A percentile compares a stretch with the other conserved stretches of the same genome.
These are phyloP conservation scores for Salticus scenicus DNA, from an alignment of 2,888 invertebrate species.

Conservation along the genomic window DNA sequence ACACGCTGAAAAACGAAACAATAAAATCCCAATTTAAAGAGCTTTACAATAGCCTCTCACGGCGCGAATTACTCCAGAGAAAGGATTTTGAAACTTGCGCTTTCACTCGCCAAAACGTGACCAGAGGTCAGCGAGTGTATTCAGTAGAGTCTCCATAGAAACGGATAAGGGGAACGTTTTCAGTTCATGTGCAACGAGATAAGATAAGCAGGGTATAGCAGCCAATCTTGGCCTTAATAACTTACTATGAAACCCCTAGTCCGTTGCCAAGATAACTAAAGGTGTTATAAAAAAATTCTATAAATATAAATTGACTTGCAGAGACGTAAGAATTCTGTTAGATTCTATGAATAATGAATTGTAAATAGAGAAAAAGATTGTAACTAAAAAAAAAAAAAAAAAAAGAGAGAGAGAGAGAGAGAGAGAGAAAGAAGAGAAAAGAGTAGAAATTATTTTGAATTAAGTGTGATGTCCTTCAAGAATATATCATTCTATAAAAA, in stretches of 20 bases:
- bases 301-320: conserved; percentile 6
- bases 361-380: too few relatives aligned
- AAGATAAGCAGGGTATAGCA: conserved; percentile 41
- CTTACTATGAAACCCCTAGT: conserved; percentile 12
- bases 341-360: too few relatives aligned
- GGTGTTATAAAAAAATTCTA: neutral
- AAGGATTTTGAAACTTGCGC: neutral
- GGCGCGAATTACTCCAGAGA: neutral
- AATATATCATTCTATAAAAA: too few relatives aligned
- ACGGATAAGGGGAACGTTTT: conserved; percentile 49
- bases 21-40: neutral
- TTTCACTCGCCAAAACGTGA: conserved; percentile 18
- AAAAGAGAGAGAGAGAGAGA: too few relatives aligned
- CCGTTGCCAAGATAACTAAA: neutral
- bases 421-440: too few relatives aligned
- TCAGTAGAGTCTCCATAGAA: conserved; percentile 19
- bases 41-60: neutral
- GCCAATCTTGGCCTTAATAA: conserved; percentile 43
- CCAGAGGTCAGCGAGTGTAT: conserved; percentile 34
- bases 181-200: conserved; percentile 37
- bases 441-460: too few relatives aligned
- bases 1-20: neutral
- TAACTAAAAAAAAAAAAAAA: too few relatives aligned
- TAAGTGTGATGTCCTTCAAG: too few relatives aligned
- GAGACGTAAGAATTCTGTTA: too few relatives aligned